Evolutionary conservation across 2,113 vertebrate genomes (phyloP).

Genomic region (Anarhynchus alexandrinus): DNA sequence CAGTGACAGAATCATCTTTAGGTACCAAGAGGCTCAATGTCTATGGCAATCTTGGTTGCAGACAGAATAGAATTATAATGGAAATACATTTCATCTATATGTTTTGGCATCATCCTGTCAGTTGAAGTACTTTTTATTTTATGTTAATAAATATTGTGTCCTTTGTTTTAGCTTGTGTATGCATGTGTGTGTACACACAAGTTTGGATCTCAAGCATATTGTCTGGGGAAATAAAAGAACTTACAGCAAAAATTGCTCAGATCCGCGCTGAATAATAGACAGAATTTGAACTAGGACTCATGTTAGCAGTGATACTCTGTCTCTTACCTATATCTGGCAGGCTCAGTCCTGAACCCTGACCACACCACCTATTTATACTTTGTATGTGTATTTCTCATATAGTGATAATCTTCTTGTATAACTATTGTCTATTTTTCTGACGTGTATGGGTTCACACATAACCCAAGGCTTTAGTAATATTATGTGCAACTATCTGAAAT

Average conservation of each 20-base stretch:
- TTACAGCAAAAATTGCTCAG: background rate
- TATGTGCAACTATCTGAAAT: background rate
- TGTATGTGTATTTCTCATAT: background rate
- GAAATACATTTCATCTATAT: background rate
- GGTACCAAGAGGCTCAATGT: background rate
- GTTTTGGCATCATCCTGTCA: background rate
- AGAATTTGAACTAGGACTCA: background rate
- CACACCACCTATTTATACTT: background rate
- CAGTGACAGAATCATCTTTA: background rate
- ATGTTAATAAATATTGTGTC: background rate
- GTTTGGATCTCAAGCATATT: background rate
- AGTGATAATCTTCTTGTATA: background rate
- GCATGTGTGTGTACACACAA: no score
- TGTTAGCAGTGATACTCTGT: background rate
- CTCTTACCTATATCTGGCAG: background rate
- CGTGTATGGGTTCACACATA: background rate
- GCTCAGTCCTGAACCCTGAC: background rate
- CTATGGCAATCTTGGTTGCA: background rate
- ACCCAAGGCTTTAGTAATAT: background rate
- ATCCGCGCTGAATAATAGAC: background rate
- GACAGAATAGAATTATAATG: background rate
- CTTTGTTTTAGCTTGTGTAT: background rate
- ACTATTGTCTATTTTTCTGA: background rate
- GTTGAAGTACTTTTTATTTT: background rate
- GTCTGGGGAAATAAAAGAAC: background rate